Conservation (phyloP, 1,140 invertebrate species). For the Saxidomus purpurata region DNA sequence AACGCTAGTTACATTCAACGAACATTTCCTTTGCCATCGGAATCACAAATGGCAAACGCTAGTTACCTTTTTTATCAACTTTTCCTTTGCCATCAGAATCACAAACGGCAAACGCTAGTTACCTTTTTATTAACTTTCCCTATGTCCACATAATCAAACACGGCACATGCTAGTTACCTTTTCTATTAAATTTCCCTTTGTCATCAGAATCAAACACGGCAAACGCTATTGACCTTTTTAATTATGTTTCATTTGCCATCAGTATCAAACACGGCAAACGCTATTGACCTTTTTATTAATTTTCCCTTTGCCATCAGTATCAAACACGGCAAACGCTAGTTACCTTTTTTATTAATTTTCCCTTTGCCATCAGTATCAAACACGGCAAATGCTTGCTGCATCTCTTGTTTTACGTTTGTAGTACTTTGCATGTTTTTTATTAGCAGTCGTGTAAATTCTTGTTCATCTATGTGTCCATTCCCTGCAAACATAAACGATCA, state of each 20-base stretch:
- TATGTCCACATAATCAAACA: too few species aligned
- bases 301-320: too few species aligned
- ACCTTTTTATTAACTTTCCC: too few species aligned
- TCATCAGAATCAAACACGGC: too few species aligned
- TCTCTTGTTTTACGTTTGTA: neutral
- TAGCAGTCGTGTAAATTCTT: neutral
- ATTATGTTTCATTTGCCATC: neutral
- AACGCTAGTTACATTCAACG: too few species aligned
- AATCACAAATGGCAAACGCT: too few species aligned
- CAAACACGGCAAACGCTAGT: too few species aligned
- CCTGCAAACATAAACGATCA: neutral
- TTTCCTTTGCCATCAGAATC: neutral
- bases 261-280: too few species aligned
- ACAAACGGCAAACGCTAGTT: neutral
- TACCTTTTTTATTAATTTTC: neutral
- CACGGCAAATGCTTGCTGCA: neutral
- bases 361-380: neutral
- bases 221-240: too few species aligned
- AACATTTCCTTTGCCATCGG: too few species aligned
- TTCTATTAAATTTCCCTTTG: neutral
- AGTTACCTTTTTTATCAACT: constrained; percentile 1
- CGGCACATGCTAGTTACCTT: too few species aligned
- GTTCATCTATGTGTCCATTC: neutral
- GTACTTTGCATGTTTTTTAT: neutral
- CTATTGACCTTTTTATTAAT: neutral